Evolutionary conservation across 2,888 invertebrate genomes (phyloP), one percentile per base, ranked within the genome.

Genomic region (Lithodes maja): DNA sequence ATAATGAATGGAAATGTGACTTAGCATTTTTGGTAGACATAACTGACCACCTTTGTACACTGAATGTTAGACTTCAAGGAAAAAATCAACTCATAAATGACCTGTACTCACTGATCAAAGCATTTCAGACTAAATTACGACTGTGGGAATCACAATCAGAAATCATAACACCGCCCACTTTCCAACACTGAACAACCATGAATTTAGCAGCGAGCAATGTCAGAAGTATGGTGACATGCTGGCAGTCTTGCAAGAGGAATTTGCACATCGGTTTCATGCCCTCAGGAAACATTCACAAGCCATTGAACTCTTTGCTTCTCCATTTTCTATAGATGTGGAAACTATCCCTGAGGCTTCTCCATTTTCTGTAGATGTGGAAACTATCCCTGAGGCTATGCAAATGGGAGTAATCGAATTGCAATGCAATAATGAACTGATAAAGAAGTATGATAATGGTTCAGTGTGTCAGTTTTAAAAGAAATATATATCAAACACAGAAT

Each of bases 101-200:
- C 17, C 74, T 84, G 74, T 75, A 75, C 75, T 84, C 84, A 15
- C 75, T 54, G 17, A 74, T 84, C 84, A 84, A 84, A 84, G 53
- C 54, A 9, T 84, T 84, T 54, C 84, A 84, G 74, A 84, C 33
- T 15, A 84, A 84, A 74, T 84, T 84, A 54, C 84, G 84, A 5
- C 75, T 74, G 33, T 84, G 84, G 74, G 74, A 83, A 52, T 61
- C 61, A 61, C 61, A 61, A 74, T 17, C 61, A 61, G 61, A 61
- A 61, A 61, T 12, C 61, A 61, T 61, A 12, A n/a, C 74, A 74
- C 74, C 1, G 3, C 74, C 12, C 74, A 74, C 74, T 74, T 74
- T 74, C 74, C 74, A 74, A 15, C 74, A 74, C 74, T 74, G 74
- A 74, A 17, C 74, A 74, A 74, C 74, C 74, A 74, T 74, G 74